Evolutionary conservation across 2,113 vertebrate species (phyloP).

Genomic region (Takifugu bimaculatus): DNA sequence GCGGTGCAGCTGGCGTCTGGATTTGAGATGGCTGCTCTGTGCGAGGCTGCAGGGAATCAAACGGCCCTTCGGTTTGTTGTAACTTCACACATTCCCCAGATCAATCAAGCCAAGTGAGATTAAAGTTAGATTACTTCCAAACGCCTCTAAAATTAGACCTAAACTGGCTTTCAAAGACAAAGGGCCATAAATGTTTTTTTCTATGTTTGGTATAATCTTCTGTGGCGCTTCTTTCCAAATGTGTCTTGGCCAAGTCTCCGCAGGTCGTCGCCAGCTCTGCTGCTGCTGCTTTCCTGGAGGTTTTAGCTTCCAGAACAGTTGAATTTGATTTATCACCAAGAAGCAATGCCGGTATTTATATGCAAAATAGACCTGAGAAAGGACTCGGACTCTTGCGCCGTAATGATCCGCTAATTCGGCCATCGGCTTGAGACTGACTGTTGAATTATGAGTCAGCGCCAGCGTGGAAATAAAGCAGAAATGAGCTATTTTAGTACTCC

Average conservation of each 20-base stretch:
- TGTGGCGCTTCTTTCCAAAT: no score
- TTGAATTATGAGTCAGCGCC: constrained; percentile 5
- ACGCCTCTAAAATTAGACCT: constrained; percentile 40
- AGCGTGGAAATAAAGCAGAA: background rate
- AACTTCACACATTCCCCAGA: background rate
- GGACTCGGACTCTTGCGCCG: background rate
- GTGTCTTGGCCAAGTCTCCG: constrained; percentile 8
- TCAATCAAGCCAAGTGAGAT: background rate
- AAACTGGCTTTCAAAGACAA: constrained; percentile 33
- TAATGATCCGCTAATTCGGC: background rate
- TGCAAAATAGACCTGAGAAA: no score
- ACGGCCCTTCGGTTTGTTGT: background rate
- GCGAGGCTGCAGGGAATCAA: background rate
- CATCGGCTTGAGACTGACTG: background rate
- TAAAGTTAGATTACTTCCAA: background rate
- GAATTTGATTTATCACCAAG: constrained; percentile 1
- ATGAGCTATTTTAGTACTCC: no score
- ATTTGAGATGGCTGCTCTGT: background rate
- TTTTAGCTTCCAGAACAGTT: constrained; percentile 5
- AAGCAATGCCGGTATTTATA: background rate
- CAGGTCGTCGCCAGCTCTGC: constrained; percentile 7
- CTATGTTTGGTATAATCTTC: background rate
- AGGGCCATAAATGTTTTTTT: constrained; percentile 39
- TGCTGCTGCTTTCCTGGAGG: constrained; percentile 3
- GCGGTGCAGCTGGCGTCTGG: background rate